Evolutionary conservation across 1,140 invertebrate species (phyloP).

Genomic region (Pachyrhynchus sulphureomaculatus): DNA sequence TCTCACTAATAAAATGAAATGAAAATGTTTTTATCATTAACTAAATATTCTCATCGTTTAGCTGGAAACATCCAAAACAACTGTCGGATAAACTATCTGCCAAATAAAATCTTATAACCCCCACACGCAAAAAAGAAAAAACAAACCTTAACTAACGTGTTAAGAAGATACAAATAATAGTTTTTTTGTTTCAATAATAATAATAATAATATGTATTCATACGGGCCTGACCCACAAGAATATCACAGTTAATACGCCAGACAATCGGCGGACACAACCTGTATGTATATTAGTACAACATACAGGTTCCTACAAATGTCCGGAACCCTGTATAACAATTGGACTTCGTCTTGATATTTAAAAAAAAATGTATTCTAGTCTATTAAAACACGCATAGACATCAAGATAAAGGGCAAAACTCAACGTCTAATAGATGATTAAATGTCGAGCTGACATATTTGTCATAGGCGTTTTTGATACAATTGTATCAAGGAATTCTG

Average conservation of each 20-base stretch:
- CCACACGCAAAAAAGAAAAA: neutral
- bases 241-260: slow-evolving; percentile 47
- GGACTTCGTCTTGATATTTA: neutral
- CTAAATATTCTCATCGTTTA: too few species aligned
- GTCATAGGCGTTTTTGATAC: too few species aligned
- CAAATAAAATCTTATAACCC: slow-evolving; percentile 28
- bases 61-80: too few species aligned
- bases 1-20: too few species aligned
- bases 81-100: neutral
- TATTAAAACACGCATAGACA: neutral
- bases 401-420: too few species aligned
- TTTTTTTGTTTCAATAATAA: slow-evolving; percentile 14
- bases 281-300: slow-evolving; percentile 32
- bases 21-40: too few species aligned
- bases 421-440: too few species aligned
- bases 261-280: slow-evolving; percentile 37
- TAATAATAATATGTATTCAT: slow-evolving; percentile 22
- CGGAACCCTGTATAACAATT: slow-evolving; percentile 11
- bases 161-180: slow-evolving; percentile 18
- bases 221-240: slow-evolving; percentile 49
- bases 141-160: neutral
- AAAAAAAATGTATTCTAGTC: neutral
- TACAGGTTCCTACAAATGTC: slow-evolving; percentile 29
- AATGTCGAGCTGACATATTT: too few species aligned
- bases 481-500: too few species aligned